Base-by-base conservation (phyloP, 2,888 invertebrate species). In the Fragum whitleyi region DNA sequence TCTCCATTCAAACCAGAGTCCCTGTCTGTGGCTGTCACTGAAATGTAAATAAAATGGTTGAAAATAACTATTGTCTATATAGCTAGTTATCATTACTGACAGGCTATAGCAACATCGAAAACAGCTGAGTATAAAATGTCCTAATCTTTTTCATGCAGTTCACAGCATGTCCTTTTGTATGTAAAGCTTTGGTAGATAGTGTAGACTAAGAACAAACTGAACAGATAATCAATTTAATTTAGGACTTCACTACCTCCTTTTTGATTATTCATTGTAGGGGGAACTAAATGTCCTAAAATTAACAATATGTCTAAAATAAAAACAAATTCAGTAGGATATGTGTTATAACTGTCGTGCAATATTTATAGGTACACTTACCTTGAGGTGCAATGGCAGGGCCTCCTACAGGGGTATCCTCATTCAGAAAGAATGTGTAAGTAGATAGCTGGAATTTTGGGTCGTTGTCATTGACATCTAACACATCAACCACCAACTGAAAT, bases 401-500 rank as follows among this genome's bases (percentile, higher is more conserved):
- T 77, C 88, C 73, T 70, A 92, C 78, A 78, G 90, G 55, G 62
- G 87, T 76, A 82, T 91, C 83, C 59, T 91, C 91, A 26, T 80
- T 79, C 28, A 90, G 79, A 2, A 79, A 80, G 53, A 85, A 86
- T 7, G 86, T 83, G 74, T 91, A 90, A n/a, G 88, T 89, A 7
- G 90, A 89, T n/a, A 88, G 79, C 57, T 88, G 86, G 77, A 91
- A 91, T 69, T 87, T 86, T 5, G 99, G 99, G 11, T 97, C 97
- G 95, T 99, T 98, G 95, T 99, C 98, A 95, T 99, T 98, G 93
- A 98, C 97, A 94, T 98, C 98, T 94, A 98, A 98, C 76, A 99
- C 96, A 94, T 98, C 98, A 85, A 99, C 98, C 36, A 55, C 55
- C 70, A 70, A 55, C 70, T 70, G 55, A 9, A 70, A 70, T 29